phyloP scores from a whole-genome alignment of 2,888 invertebrate species.

The Hypselothyrea guttata region DNA sequence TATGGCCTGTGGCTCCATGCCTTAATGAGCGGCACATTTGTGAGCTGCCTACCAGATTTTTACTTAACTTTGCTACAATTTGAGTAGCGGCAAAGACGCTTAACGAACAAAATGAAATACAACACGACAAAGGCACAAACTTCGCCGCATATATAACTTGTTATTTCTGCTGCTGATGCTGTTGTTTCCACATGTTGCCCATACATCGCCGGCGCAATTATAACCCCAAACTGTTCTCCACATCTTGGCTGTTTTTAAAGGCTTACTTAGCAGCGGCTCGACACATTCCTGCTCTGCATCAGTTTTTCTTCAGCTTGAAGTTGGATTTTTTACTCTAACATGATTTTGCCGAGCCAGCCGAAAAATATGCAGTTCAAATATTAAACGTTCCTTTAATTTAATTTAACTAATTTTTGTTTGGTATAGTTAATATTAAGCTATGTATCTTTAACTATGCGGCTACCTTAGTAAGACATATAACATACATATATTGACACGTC shows the following conservation, averaged over 20 bases:
- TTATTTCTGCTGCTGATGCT: too few species aligned
- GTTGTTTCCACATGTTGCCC: slow-evolving; percentile 34
- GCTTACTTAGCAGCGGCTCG: slow-evolving; percentile 35
- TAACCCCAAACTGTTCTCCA: slow-evolving; percentile 24
- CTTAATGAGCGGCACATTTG: slow-evolving; percentile 40
- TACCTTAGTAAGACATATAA: too few species aligned
- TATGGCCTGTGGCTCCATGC: slow-evolving; percentile 8
- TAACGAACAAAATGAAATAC: slow-evolving; percentile 37
- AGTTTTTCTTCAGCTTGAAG: too few species aligned
- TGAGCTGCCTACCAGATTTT: slow-evolving; percentile 34
- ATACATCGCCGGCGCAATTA: slow-evolving; percentile 33
- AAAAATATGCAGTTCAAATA: slow-evolving; percentile 34
- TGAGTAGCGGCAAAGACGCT: slow-evolving; percentile 36
- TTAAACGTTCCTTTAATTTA: too few species aligned
- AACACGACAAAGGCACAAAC: slow-evolving; percentile 26
- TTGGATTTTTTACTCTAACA: too few species aligned
- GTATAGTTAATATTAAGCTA: too few species aligned
- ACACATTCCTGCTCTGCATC: too few species aligned
- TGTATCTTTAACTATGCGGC: too few species aligned
- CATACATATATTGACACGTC: too few species aligned
- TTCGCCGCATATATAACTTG: slow-evolving; percentile 18
- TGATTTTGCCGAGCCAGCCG: not conserved
- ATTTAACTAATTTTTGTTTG: too few species aligned
- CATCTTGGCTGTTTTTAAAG: too few species aligned
- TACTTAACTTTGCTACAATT: slow-evolving; percentile 26